Evolutionary conservation across 2,113 vertebrate species (phyloP), one percentile per base, ranked within the genome.

Genomic region (Sinocyclocheilus rhinocerous): DNA sequence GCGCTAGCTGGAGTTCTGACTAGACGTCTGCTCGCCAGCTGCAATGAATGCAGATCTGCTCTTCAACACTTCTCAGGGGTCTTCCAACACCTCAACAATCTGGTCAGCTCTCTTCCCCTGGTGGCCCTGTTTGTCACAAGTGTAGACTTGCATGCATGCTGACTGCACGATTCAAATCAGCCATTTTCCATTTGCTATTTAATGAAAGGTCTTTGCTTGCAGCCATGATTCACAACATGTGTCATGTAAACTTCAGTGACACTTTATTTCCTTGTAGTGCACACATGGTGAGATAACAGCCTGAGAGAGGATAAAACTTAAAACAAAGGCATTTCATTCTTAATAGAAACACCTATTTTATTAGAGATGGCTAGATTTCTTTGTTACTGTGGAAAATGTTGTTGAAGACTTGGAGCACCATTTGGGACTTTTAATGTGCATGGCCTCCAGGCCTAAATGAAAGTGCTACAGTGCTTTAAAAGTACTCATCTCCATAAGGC

Each of bases 11-110:
- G 61, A 85, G 85, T 57, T 63, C 52, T 55, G 29, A 42, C 76
- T 55, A 52, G 65, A 39, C 55, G 84, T 90, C 89, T 90, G 87
- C 45, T 87, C 50, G 15, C 81, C 88, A 91, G 86, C 87, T 90
- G 89, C 75, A 70, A 24, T 63, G 83, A 80, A 45, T 67, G 55
- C 81, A 75, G 81, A 10, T 77, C 50, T 45, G 48, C 73, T 87
- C 61, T 83, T 76, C 75, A 82, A 20, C 63, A 61, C 48, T 63
- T 26, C 73, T 82, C 65, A 80, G 29, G 39, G 83, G 61, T 59
- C 22, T 72, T 26, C 48, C 10, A 81, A 80, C 63, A 55, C 76
- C 26, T 70, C 84, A 73, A 52, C 24, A 81, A 33, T 55, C 50
- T 36, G 85, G 78, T 86, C 77, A 72, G 82, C 82, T 59, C 73